Base-by-base conservation (phyloP, 2,797 vertebrate genomes). In the Cryptoblepharus egeriae region DNA sequence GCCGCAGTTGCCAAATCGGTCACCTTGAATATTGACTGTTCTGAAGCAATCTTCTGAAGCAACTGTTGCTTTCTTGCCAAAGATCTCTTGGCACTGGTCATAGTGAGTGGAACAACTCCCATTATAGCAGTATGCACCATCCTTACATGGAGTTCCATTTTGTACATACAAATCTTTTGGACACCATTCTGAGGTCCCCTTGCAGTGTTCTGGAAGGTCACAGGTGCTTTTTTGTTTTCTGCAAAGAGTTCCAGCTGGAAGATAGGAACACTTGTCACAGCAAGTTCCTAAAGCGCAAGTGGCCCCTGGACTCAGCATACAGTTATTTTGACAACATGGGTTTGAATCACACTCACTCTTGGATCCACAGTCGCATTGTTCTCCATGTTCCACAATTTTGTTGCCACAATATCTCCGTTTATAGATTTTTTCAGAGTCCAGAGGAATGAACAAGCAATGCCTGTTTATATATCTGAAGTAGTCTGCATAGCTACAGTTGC, bases 121-220 rank as follows among this genome's bases (percentile, higher is more conserved):
- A 63, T 6, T 69, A 82, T 89, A 95, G 85, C 92, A 95, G 5
- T 92, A 75, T 71, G 69, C 49, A 49, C 2, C 75, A 0, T 20
- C 45, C 30, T n/a, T 0, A 49, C 92, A 94, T 4, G 75, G 45
- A 1, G 84, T 1, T 83, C 93, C 89, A 2, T 93, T 90, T 45
- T 94, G 87, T 12, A 93, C 0, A 1, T 92, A 88, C 1, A 87
- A 18, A 1, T 94, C 92, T 6, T 26, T 28, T 0, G 88, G 92
- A 81, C 93, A 94, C 16, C 1, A 1, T 8, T 82, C 5, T 0
- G 91, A 94, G 39, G 30, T 88, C 24, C 94, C 90, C 20, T 86
- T 82, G 60, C 91, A 94, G 30, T 93, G 94, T 58, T 95, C 93
- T 1, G 92, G 93, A 77, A 95, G 88, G 77, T 94, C 93, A 60